These are phyloP conservation scores for Rhinichthys osculus DNA, from an alignment of 2,797 vertebrate genomes.

Conservation along the genomic window DNA sequence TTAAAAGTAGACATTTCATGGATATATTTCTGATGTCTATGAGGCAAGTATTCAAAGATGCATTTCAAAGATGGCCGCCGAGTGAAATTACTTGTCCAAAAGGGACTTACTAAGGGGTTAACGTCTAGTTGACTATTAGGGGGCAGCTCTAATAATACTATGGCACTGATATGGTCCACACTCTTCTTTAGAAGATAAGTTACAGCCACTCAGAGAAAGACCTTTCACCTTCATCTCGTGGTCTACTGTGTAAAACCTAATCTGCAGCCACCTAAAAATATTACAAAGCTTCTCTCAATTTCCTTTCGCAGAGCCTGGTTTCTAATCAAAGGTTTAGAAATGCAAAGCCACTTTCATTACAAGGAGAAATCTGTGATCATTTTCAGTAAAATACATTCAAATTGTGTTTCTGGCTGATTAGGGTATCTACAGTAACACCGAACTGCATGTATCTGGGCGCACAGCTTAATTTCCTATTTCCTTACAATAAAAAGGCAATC, in stretches of 20 bases:
- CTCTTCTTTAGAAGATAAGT: not conserved
- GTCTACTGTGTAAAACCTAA: not conserved
- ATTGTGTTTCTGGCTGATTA: constrained; percentile 39
- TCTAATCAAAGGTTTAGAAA: constrained; percentile 36
- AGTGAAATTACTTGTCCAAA: too few species aligned
- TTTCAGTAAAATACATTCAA: constrained; percentile 31
- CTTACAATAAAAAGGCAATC: constrained; percentile 63
- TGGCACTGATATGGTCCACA: not conserved
- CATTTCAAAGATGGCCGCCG: too few species aligned
- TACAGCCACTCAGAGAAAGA: not conserved
- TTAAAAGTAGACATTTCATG: too few species aligned
- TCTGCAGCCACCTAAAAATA: not conserved
- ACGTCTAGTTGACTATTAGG: too few species aligned
- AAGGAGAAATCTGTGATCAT: constrained; percentile 16
- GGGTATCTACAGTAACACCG: constrained; percentile 18
- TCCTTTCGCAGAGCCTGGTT: constrained; percentile 2
- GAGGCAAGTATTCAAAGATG: too few species aligned
- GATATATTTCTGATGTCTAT: too few species aligned
- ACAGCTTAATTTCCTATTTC: constrained; percentile 44
- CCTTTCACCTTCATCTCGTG: not conserved
- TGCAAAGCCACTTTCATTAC: constrained; percentile 33
- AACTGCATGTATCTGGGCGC: constrained; percentile 22
- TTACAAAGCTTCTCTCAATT: constrained; percentile 24
- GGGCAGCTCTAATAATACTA: not conserved
- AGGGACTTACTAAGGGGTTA: too few species aligned